phyloP scores from a whole-genome alignment of 2,113 vertebrate species.

The Phocoena phocoena region DNA sequence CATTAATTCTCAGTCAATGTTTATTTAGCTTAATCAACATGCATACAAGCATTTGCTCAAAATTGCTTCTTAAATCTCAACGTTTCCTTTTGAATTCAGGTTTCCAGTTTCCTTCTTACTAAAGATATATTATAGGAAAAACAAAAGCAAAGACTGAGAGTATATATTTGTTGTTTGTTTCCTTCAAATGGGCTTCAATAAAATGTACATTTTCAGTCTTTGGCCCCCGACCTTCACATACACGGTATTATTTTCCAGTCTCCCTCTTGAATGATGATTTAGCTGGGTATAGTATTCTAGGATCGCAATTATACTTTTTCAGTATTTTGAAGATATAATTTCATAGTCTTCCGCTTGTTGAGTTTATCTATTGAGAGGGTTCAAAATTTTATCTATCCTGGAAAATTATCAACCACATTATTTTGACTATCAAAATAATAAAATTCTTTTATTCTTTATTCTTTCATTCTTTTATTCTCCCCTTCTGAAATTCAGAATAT shows the following conservation, averaged over 20 bases:
- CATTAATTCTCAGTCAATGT: background rate
- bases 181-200: background rate
- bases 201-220: background rate
- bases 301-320: background rate
- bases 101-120: background rate
- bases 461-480: background rate
- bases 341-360: background rate
- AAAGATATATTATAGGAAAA: background rate
- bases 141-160: background rate
- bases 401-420: background rate
- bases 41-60: background rate
- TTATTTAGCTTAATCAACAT: background rate
- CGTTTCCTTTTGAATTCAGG: background rate
- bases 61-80: background rate
- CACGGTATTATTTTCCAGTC: background rate
- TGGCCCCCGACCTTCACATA: background rate
- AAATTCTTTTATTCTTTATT: too few species aligned
- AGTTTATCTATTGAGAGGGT: background rate
- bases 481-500: background rate
- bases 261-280: background rate
- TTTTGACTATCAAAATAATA: background rate
- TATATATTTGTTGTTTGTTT: background rate
- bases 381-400: background rate
- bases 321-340: background rate
- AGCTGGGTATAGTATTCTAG: background rate